Evolutionary conservation across 2,113 vertebrate species (phyloP), one percentile per base, ranked within the genome.

Genomic region (Cepphus grylle): DNA sequence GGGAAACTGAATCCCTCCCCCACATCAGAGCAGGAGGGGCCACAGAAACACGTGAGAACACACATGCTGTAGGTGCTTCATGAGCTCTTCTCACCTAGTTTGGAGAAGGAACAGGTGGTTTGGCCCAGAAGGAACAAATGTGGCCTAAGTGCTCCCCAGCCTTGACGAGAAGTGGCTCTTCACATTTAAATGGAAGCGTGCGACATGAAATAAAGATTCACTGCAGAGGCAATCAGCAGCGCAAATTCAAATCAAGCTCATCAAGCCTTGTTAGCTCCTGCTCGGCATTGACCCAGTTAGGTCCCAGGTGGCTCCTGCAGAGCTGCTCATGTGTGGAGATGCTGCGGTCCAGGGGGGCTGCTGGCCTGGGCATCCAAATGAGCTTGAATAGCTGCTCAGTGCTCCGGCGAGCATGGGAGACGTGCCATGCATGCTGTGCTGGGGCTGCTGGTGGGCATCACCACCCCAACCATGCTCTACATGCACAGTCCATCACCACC

Each of bases 31-130:
- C 38, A 38, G 27, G 34, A 55, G 34, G 47, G 32, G 32, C 47
- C 25, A 18, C 59, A 34, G 42, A 38, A 65, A 47, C 6, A n/a
- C 5, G 1, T 3, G 40, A 52, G n/a, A 38, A 55, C 13, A 27
- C 7, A 0, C 0, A 0, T 20, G 56, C 12, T 5, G 1, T 22
- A 49, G 61, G 42, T n/a, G 12, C 50, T 55, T 42, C 9, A 1
- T 20, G 17, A 49, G 25, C 42, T 5, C 50, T n/a, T 65, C 20
- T 3, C 9, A 17, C 52, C 43, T 26, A 9, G 22, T 20, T 45
- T 34, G 47, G 55, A 53, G 55, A 53, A 83, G 20, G 29, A 40
- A 43, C 3, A 8, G 27, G 43, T 22, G 40, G 17, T 47, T 42
- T 47, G 47, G 18, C 29, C 40, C 62, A n/a, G 43, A 59, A 47